A percentile compares a stretch with the other conserved stretches of the same genome.
phyloP scores from a whole-genome alignment of 1,140 invertebrate species.

The Lordiphosa clarofinis region DNA sequence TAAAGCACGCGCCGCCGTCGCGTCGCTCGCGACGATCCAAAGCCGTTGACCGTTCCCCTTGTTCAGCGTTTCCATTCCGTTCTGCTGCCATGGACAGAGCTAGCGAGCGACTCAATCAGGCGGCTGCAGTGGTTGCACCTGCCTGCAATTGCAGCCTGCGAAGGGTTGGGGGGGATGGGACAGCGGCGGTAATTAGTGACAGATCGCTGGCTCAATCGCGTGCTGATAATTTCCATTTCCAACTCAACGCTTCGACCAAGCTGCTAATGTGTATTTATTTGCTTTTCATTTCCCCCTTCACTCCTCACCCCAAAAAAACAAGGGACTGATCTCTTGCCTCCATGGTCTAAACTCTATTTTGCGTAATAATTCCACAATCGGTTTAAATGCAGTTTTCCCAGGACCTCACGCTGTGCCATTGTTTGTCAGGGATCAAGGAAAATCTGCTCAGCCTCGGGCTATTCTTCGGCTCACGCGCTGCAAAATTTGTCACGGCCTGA shows the following conservation, averaged over 20 bases:
- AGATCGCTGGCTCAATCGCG: constrained; percentile 70
- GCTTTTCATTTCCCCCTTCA: constrained; percentile 15
- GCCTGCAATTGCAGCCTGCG: constrained; percentile 36
- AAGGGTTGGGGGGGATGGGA: neutral
- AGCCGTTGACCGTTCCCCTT: constrained; percentile 39
- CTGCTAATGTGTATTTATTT: constrained; percentile 56
- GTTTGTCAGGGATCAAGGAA: constrained; percentile 38
- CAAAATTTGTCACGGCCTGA: constrained; percentile 65
- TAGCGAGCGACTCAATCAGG: constrained; percentile 46
- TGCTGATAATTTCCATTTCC: constrained; percentile 65
- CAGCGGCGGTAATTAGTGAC: constrained; percentile 68
- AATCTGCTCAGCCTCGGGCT: constrained; percentile 23
- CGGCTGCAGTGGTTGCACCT: constrained; percentile 49
- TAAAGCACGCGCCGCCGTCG: constrained; percentile 66
- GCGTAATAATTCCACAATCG: constrained; percentile 70
- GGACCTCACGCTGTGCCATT: constrained; percentile 59
- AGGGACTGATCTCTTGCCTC: neutral
- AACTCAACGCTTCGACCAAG: constrained; percentile 46
- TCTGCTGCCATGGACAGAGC: constrained; percentile 42
- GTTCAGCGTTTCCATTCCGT: constrained; percentile 25
- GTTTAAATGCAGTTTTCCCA: constrained; percentile 43
- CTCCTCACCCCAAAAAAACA: neutral
- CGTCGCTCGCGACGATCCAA: constrained; percentile 17
- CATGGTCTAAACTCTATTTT: constrained; percentile 59
- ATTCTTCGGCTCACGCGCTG: constrained; percentile 68